Base-by-base conservation (phyloP, 2,888 invertebrate species). In the Oasisia sp. region DNA sequence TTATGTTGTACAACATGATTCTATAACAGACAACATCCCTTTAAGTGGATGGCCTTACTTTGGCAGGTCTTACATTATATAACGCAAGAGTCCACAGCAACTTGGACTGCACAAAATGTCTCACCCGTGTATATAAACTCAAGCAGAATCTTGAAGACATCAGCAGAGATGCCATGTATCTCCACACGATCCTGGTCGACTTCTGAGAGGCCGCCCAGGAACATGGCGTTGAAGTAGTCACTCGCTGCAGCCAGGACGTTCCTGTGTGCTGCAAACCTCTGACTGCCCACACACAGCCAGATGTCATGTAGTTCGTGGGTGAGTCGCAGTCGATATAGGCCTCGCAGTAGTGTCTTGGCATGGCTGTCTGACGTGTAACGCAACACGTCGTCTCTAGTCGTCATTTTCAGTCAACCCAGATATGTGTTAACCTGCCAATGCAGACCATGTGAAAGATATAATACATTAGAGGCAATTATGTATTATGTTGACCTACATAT, bases 41-140 rank as follows among this genome's bases (percentile, higher is more conserved):
- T 14, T 89, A 89, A 89, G 89, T 12, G 19, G 4, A 90, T 50
- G 50, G 9, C 14, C 14, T 50, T 50, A 38, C 50, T 9, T 50
- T 9, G 9, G 50, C 12, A 50, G 8, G 50, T 7, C 5, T 50
- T 50, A 50, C 19, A 27, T 19, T 19, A 27, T 74, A 74, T n/a
- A 74, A 27, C 27, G 9, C 56, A 19, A 74, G 74, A 74, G 27
- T 27, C n/a, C 14, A 74, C 74, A 74, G 74, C 27, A 74, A n/a
- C 27, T 74, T 27, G 74, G 27, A 74, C 27, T 74, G 74, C 74
- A 74, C 74, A 38, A n/a, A 38, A 45, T 11, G 27, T 92, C 93
- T 96, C 96, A 97, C 98, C 98, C 95, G 98, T 98, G 95, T 99
- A 99, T 95, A 99, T 98, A 96, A 98, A 99, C 95, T 98, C 98